Base-by-base conservation (phyloP, 2,888 invertebrate species). In the Listrodromus nycthemerus region DNA sequence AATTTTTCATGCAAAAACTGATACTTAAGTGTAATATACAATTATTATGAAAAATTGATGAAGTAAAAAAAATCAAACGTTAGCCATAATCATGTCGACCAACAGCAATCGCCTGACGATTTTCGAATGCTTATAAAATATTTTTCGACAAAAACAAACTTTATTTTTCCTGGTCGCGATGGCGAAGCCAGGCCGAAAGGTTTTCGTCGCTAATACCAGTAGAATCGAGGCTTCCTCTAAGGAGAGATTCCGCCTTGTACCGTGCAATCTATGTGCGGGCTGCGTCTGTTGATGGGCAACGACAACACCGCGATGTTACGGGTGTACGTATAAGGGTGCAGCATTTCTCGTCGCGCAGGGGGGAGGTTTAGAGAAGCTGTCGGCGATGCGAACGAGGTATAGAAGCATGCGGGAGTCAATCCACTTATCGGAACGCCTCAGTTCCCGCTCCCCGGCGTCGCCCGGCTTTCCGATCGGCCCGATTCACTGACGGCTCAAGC, bases 361-460 rank as follows among this genome's bases (percentile, higher is more conserved):
- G 61, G 61, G 61, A n/a, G 27, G 61, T 27, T 24, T 61, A 69
- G 45, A 55, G 82, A 80, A 79, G 86, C 86, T 89, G 87, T 83
- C 86, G 86, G 71, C 61, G 75, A 82, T 82, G 85, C 85, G 86
- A 81, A 86, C 84, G 84, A 71, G 87, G 86, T 83, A 82, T 83
- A 85, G 81, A 86, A 89, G 87, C 86, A 87, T 85, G 87, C 88
- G 86, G 86, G 87, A 91, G 91, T 91, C 91, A 91, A 92, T 92
- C 90, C 90, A 92, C 90, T 90, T 91, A 91, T 91, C 91, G 91
- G 89, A 91, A 90, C 90, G 88, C 89, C 85, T 87, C 85, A 88
- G 86, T 88, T 88, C 75, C 37, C 8, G 41, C 41, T 45, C 65
- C 75, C 37, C 37, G 37, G 86, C 87, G 86, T 83, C 86, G 87